Percentiles rank a stretch among this genome's conserved stretches.
Conservation (phyloP, 2,797 vertebrate genomes). For the Gouania willdenowi region DNA sequence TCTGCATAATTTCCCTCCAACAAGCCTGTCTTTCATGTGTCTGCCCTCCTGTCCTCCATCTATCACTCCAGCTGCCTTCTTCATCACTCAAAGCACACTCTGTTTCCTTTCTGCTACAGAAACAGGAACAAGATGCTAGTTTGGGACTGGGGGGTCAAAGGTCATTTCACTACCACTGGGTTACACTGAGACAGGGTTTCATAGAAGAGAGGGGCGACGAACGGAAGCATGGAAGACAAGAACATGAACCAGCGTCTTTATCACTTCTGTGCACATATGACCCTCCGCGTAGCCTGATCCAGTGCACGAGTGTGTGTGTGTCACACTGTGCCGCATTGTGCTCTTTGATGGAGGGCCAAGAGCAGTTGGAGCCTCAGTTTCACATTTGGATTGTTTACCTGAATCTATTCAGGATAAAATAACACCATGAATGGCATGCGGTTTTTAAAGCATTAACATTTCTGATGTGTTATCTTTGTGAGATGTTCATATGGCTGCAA, state of each 20-base stretch:
- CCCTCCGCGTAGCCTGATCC: conserved; percentile 18
- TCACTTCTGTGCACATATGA: conserved; percentile 24
- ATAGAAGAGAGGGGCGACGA: conserved; percentile 1
- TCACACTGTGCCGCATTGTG: no score
- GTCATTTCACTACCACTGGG: conserved; percentile 46
- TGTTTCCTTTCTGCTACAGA: conserved; percentile 61
- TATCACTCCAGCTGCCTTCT: conserved; percentile 55
- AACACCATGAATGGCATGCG: no score
- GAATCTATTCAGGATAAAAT: no score
- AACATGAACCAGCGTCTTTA: conserved; percentile 39
- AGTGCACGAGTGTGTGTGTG: background rate
- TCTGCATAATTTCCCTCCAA: conserved; percentile 68
- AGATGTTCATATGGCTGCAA: no score
- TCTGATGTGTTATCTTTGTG: no score
- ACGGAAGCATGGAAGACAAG: conserved; percentile 40
- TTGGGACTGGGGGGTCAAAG: conserved; percentile 41
- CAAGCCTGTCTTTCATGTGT: conserved; percentile 70
- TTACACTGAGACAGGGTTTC: conserved; percentile 40
- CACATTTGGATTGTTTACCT: no score
- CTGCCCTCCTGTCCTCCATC: conserved; percentile 22
- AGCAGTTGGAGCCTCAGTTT: no score
- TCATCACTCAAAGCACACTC: conserved; percentile 67
- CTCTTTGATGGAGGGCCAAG: no score
- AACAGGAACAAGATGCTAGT: conserved; percentile 64
- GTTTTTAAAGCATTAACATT: no score